Evolutionary conservation across 2,888 invertebrate species (phyloP).

Genomic region (Leptopilina drosophilae): DNA sequence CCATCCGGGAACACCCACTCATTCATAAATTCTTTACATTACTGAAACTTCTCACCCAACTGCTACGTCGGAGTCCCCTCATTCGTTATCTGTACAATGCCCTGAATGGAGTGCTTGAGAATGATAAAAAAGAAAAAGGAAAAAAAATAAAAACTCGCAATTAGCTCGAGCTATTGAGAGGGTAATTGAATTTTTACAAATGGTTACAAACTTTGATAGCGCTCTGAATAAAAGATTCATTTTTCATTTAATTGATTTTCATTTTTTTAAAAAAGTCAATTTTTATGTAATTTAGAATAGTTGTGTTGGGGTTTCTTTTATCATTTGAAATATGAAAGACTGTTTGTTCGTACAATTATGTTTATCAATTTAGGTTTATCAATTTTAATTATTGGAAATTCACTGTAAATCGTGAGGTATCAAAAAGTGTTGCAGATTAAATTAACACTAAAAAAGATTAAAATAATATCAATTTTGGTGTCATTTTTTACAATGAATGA

Average conservation of each 20-base stretch:
- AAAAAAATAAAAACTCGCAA: conserved; percentile 10
- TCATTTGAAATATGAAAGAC: background rate
- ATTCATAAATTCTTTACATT: conserved; percentile 41
- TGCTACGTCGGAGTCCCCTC: conserved; percentile 2
- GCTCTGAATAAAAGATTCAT: conserved; percentile 6
- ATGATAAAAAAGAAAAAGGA: background rate
- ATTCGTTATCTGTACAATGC: conserved; percentile 29
- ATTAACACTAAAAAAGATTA: too few species aligned
- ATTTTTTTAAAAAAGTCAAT: background rate
- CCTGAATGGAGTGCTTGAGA: conserved; percentile 21
- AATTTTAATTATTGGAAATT: too few species aligned
- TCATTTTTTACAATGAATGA: too few species aligned
- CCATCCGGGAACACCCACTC: conserved; percentile 34
- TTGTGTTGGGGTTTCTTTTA: background rate
- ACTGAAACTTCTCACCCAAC: conserved; percentile 16
- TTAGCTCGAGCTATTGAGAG: conserved; percentile 7
- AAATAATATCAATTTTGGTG: too few species aligned
- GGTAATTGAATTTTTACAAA: conserved; percentile 8
- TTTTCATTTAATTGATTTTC: background rate
- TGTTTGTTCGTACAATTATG: too few species aligned
- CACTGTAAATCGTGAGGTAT: too few species aligned
- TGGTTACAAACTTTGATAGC: background rate
- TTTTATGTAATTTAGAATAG: background rate
- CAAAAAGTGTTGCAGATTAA: too few species aligned
- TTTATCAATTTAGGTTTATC: too few species aligned